Conservation (phyloP, 2,113 vertebrate species). For the Polypterus bichir region DNA sequence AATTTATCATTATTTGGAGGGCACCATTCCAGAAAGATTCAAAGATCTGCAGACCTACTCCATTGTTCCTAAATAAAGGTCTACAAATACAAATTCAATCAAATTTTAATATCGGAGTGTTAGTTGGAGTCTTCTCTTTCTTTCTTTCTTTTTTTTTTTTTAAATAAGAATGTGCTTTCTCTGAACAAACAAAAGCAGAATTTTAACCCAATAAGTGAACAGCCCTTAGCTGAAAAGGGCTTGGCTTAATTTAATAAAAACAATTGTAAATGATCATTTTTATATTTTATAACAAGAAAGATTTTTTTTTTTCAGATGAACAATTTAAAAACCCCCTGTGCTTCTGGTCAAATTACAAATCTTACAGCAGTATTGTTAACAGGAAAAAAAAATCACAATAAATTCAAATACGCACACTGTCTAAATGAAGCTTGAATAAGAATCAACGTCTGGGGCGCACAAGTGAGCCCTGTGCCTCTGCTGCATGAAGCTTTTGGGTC, state of each 20-base stretch:
- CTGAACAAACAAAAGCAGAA: conserved; percentile 56
- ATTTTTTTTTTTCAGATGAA: conserved; percentile 38
- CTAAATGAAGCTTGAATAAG: conserved; percentile 13
- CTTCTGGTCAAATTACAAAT: conserved; percentile 8
- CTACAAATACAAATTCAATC: conserved; percentile 90
- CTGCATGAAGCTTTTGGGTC: conserved; percentile 58
- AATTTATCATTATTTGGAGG: conserved; percentile 99
- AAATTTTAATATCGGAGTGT: conserved; percentile 74
- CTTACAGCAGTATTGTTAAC: not conserved
- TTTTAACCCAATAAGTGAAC: conserved; percentile 69
- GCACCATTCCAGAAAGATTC: conserved; percentile 98
- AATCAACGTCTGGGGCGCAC: conserved; percentile 10
- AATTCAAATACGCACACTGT: conserved; percentile 7
- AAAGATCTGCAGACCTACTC: conserved; percentile 93
- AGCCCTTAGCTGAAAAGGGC: conserved; percentile 56
- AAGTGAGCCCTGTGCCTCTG: conserved; percentile 23
- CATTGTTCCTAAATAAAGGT: conserved; percentile 94
- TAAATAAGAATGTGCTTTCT: conserved; percentile 48
- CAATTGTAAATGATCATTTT: conserved; percentile 69
- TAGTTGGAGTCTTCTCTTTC: conserved; percentile 13
- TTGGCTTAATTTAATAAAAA: conserved; percentile 63
- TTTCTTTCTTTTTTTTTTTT: conserved; percentile 20
- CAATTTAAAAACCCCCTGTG: conserved; percentile 21
- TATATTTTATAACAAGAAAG: conserved; percentile 67
- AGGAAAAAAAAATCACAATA: not conserved